phyloP scores from a whole-genome alignment of 1,140 invertebrate species.

The Zaprionus inermis region DNA sequence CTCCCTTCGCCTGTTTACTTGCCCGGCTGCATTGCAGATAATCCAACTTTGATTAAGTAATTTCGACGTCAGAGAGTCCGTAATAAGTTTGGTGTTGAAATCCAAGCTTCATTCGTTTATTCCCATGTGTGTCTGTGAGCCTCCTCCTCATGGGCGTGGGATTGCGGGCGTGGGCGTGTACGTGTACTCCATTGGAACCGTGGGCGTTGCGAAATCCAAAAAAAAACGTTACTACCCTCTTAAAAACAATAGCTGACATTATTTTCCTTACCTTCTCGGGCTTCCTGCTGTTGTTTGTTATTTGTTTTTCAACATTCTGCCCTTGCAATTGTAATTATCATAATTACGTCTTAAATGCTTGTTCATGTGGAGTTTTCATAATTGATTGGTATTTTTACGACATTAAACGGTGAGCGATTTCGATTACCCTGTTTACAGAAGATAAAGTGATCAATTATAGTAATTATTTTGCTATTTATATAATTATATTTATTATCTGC shows the following conservation, averaged over 20 bases:
- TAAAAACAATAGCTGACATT: conserved; percentile 39
- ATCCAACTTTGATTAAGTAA: conserved; percentile 83
- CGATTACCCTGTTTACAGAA: neutral
- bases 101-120: conserved; percentile 68
- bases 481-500: neutral
- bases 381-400: conserved; percentile 49
- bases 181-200: conserved; percentile 1
- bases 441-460: neutral
- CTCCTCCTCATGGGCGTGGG: conserved; percentile 19
- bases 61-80: conserved; percentile 50
- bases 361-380: conserved; percentile 44
- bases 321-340: conserved; percentile 52
- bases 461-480: neutral
- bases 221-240: conserved; percentile 30
- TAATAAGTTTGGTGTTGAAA: conserved; percentile 80
- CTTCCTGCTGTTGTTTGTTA: conserved; percentile 39
- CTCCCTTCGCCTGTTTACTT: conserved; percentile 51
- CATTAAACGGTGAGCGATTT: conserved; percentile 6
- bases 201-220: conserved; percentile 23
- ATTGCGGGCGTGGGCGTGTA: conserved; percentile 3
- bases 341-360: conserved; percentile 48
- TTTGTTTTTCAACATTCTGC: conserved; percentile 11
- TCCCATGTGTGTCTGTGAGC: conserved; percentile 51
- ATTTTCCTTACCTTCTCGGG: conserved; percentile 21
- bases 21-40: conserved; percentile 57